These are phyloP conservation scores for Acanthochromis polyacanthus DNA, from an alignment of 2,113 vertebrate species.

Conservation along the genomic window DNA sequence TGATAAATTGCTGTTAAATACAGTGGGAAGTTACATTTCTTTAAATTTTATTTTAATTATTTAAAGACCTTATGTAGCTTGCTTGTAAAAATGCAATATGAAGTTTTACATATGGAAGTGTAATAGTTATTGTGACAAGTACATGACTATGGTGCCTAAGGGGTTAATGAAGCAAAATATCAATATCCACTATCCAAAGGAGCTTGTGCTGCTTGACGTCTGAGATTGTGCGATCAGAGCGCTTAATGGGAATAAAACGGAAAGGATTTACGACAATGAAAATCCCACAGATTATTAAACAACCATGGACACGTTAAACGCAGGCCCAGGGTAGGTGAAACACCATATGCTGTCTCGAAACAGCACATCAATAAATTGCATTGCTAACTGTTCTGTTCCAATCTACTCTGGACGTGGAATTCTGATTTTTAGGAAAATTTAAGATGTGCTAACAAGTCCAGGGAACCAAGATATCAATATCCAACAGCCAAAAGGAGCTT, in stretches of 20 bases:
- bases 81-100: background rate
- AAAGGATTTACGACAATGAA: conserved; percentile 60
- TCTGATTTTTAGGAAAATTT: conserved; percentile 44
- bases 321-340: conserved; percentile 44
- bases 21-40: background rate
- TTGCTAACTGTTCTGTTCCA: conserved; percentile 8
- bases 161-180: conserved; percentile 46
- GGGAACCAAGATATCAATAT: conserved; percentile 56
- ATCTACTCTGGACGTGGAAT: conserved; percentile 41
- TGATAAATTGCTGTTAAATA: background rate
- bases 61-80: background rate
- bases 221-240: conserved; percentile 42
- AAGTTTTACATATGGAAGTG: background rate
- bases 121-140: background rate
- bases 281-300: conserved; percentile 59
- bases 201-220: conserved; percentile 51
- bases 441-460: conserved; percentile 47
- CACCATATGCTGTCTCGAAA: conserved; percentile 46
- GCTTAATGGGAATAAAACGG: conserved; percentile 56
- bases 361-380: conserved; percentile 37
- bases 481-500: conserved; percentile 49
- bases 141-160: background rate
- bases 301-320: conserved; percentile 52
- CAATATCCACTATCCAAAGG: conserved; percentile 44
- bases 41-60: background rate